These are phyloP conservation scores for Phainopepla nitens DNA, from an alignment of 2,113 vertebrate genomes.

Conservation along the genomic window DNA sequence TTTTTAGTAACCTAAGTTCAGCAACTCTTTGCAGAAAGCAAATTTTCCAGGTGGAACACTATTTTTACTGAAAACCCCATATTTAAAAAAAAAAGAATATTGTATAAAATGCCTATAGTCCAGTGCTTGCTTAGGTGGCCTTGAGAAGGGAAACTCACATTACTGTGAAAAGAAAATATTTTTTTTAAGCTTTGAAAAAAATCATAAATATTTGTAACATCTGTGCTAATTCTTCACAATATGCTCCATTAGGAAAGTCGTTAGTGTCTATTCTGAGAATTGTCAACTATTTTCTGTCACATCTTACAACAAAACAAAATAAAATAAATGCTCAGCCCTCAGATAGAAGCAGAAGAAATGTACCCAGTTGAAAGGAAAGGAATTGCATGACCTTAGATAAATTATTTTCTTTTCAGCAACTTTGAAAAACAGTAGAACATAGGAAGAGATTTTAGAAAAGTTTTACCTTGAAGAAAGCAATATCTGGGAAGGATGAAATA, in stretches of 20 bases:
- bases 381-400: not conserved
- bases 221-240: not conserved
- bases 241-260: not conserved
- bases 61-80: fast-evolving
- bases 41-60: not conserved
- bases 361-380: not conserved
- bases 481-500: not conserved
- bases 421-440: not conserved
- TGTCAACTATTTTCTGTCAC: not conserved
- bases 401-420: not conserved
- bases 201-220: not conserved
- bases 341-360: not conserved
- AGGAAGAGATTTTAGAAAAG: not conserved
- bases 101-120: not conserved
- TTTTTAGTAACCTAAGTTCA: not conserved
- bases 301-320: not conserved
- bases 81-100: not conserved
- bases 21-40: not conserved
- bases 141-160: not conserved
- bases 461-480: not conserved
- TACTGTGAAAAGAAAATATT: not conserved
- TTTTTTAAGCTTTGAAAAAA: not conserved
- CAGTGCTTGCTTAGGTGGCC: not conserved
- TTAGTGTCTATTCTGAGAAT: not conserved
- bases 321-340: not conserved